Conservation (phyloP, 1,140 invertebrate genomes). For the Ectropis grisescens region DNA sequence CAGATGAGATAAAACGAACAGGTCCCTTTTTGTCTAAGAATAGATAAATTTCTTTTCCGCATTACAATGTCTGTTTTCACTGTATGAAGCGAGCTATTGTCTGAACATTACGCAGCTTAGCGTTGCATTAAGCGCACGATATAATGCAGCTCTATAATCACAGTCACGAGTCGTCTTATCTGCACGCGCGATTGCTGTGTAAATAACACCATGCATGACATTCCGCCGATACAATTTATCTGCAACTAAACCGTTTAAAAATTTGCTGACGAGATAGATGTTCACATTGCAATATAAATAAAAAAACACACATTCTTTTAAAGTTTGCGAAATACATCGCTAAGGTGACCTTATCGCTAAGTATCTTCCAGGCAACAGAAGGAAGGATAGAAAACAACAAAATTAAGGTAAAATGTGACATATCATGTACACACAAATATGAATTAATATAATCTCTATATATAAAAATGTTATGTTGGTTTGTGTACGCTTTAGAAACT, state of each 20-base stretch:
- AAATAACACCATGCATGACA: slow-evolving; percentile 41
- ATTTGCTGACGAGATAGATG: slow-evolving; percentile 16
- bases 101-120: slow-evolving; percentile 35
- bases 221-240: slow-evolving; percentile 11
- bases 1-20: too few relatives aligned
- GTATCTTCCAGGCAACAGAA: too few relatives aligned
- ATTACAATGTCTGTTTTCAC: slow-evolving; percentile 31
- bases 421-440: too few relatives aligned
- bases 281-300: too few relatives aligned
- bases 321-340: too few relatives aligned
- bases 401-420: too few relatives aligned
- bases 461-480: too few relatives aligned
- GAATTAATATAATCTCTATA: too few relatives aligned
- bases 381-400: too few relatives aligned
- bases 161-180: slow-evolving; percentile 38
- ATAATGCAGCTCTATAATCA: slow-evolving; percentile 42
- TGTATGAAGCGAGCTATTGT: slow-evolving; percentile 28
- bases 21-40: slow-evolving; percentile 19
- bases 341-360: too few relatives aligned
- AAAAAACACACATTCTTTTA: slow-evolving; percentile 10
- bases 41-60: slow-evolving; percentile 25
- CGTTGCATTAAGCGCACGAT: slow-evolving; percentile 44
- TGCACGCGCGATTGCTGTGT: slow-evolving; percentile 40
- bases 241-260: slow-evolving; percentile 23
- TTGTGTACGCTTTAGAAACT: too few relatives aligned